Conservation (phyloP, 2,113 vertebrate species). For the Labeo rohita region DNA sequence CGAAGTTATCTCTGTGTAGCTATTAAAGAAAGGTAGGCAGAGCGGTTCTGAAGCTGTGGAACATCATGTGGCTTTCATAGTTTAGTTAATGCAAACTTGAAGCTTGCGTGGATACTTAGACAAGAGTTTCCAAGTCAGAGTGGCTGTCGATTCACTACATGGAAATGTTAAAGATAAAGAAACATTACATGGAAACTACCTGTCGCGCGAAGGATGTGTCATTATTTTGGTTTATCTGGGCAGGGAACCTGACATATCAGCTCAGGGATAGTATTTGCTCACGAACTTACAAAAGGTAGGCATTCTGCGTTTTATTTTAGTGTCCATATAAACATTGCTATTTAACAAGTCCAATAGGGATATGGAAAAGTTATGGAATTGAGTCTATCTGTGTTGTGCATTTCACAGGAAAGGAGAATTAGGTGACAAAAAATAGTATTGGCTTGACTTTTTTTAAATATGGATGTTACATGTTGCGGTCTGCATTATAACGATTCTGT, state of each 20-base stretch:
- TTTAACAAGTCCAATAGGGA: background rate
- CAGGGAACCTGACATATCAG: background rate
- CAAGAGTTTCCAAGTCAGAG: background rate
- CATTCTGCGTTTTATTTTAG: background rate
- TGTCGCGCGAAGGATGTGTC: constrained; percentile 7
- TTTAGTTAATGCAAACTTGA: background rate
- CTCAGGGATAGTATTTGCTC: background rate
- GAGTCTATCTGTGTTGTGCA: background rate
- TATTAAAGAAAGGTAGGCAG: constrained; percentile 65
- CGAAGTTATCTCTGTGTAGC: constrained; percentile 84
- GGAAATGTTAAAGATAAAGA: background rate
- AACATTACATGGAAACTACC: constrained; percentile 21
- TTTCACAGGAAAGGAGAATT: background rate
- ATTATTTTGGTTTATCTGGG: constrained; percentile 30
- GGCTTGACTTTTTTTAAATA: background rate
- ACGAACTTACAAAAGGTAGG: constrained; percentile 12
- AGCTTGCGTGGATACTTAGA: background rate
- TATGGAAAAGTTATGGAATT: background rate
- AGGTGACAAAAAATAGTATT: background rate
- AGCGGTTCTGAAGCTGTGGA: constrained; percentile 2
- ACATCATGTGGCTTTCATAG: background rate
- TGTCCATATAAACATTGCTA: background rate
- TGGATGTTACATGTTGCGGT: background rate
- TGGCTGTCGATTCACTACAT: background rate
- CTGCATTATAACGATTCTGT: background rate